A percentile compares a stretch with the other conserved stretches of the same genome.
Conservation (phyloP, 2,797 vertebrate species). For the Melanotaenia maccullochi region DNA sequence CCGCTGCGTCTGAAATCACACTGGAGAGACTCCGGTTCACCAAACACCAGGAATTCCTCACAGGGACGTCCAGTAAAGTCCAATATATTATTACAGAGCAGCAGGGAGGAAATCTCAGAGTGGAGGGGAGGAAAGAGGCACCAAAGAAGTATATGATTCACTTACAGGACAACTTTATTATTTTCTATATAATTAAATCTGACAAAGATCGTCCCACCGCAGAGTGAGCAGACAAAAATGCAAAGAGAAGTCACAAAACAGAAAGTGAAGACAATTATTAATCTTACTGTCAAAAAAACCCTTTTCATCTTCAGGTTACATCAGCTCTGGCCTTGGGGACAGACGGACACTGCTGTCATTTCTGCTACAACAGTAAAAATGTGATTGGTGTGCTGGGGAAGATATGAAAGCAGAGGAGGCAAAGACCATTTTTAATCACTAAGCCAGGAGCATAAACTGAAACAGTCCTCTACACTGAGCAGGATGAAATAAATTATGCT, state of each 20-base stretch:
- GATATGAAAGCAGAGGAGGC: slow-evolving; percentile 26
- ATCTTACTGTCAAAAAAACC: not conserved
- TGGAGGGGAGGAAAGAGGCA: slow-evolving; percentile 23
- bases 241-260: not conserved
- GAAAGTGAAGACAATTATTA: not conserved
- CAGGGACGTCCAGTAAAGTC: slow-evolving; percentile 75
- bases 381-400: slow-evolving; percentile 9
- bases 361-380: slow-evolving; percentile 15
- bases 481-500: slow-evolving; percentile 71
- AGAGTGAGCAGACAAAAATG: not conserved
- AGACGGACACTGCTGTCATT: not conserved
- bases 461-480: slow-evolving; percentile 49
- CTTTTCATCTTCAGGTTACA: not conserved
- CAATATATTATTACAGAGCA: slow-evolving; percentile 79
- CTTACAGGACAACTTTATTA: slow-evolving; percentile 23
- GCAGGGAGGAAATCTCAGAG: slow-evolving; percentile 44
- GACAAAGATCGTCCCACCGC: not conserved
- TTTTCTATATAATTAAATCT: slow-evolving; percentile 21
- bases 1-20: slow-evolving; percentile 77
- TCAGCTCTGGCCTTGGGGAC: not conserved
- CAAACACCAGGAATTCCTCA: slow-evolving; percentile 82
- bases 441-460: slow-evolving; percentile 42
- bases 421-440: slow-evolving; percentile 64
- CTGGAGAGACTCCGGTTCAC: slow-evolving; percentile 76
- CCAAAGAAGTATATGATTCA: slow-evolving; percentile 17